These are phyloP conservation scores for Ptychodera flava DNA, from an alignment of 35 echinoderm and acorn worm species.

Conservation along the genomic window DNA sequence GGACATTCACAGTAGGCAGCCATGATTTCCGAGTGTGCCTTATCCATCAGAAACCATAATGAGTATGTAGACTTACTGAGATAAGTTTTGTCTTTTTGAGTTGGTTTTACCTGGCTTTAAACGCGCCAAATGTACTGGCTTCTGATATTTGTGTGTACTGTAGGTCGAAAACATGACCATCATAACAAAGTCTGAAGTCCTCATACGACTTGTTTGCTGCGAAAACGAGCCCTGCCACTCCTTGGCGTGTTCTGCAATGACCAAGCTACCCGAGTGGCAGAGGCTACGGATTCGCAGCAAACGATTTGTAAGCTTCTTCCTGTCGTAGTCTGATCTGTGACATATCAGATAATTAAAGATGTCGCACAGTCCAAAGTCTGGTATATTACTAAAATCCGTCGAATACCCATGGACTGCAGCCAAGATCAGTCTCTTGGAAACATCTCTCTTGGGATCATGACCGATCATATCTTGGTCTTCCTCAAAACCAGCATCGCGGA, in stretches of 20 bases:
- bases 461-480: background rate
- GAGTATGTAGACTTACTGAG: background rate
- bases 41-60: background rate
- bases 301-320: background rate
- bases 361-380: constrained; percentile 11
- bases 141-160: background rate
- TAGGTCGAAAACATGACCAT: background rate
- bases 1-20: background rate
- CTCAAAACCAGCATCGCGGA: background rate
- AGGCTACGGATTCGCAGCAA: too few relatives aligned
- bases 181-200: background rate
- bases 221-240: too few relatives aligned
- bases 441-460: background rate
- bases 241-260: too few relatives aligned
- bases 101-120: background rate
- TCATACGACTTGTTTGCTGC: background rate
- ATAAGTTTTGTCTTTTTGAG: background rate
- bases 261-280: too few relatives aligned
- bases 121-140: background rate
- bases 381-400: constrained; percentile 6
- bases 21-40: background rate
- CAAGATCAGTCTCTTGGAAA: too few relatives aligned
- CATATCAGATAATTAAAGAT: constrained; percentile 18
- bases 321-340: constrained; percentile 9
- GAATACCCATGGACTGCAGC: background rate